Conservation (phyloP, 2,113 vertebrate species). For the Redunca redunca region DNA sequence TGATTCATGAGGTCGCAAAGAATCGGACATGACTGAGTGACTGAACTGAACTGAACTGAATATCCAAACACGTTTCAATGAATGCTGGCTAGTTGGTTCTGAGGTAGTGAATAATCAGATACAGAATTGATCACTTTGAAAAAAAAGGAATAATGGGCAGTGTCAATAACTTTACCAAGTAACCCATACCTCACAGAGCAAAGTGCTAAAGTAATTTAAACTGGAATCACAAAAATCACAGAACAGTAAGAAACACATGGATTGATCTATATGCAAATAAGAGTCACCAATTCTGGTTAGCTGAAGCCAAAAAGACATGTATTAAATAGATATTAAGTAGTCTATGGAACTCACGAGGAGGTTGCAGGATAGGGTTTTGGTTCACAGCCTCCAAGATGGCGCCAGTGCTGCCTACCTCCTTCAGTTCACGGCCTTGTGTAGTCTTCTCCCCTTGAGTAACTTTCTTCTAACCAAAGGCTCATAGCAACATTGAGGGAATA, state of each 20-base stretch:
- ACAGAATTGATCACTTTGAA: neutral
- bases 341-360: neutral
- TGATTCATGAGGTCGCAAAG: no score
- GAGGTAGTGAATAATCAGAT: neutral
- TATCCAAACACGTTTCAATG: neutral
- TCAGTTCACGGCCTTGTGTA: neutral
- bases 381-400: neutral
- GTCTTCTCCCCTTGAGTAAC: neutral
- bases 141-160: neutral
- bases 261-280: neutral
- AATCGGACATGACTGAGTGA: no score
- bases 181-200: neutral
- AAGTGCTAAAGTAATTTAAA: neutral
- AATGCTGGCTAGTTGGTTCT: neutral
- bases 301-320: neutral
- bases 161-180: neutral
- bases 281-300: neutral
- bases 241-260: neutral
- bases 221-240: neutral
- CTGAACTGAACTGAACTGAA: neutral
- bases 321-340: neutral
- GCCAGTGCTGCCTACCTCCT: neutral
- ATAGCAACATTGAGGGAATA: neutral
- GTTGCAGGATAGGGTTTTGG: neutral
- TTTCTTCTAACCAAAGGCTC: neutral